Evolutionary conservation across 2,888 invertebrate species (phyloP), one percentile per base, ranked within the genome.

Genomic region (Platycnemis pennipes): DNA sequence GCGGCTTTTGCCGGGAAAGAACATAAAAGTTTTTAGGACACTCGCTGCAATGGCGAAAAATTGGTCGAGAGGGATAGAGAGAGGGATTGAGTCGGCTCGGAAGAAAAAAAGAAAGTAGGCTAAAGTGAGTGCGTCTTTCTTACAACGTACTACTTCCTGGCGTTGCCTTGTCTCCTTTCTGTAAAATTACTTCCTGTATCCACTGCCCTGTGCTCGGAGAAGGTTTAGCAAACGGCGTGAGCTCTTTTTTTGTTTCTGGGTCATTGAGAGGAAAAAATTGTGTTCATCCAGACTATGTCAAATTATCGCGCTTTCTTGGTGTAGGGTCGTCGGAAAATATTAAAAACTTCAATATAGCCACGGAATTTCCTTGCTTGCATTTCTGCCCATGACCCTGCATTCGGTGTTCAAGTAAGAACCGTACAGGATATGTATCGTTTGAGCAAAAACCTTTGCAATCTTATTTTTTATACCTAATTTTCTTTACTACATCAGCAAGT

Each of bases 1-100:
- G 77, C 77, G 77, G 77, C 31, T 37, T 56, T 37, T 31, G 11
- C 31, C 2, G 77, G 77, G 11, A 77, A 77, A 77, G 77, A 77
- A 77, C 77, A 77, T 77, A 37, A 77, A 77, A 69, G 69, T 69
- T 77, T 63, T 77, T 77, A 77, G 77, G 77, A 77, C 37, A 37
- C 77, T 37, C 31, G 37, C 77, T 31, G 77, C 77, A n/a, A 37
- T 77, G 37, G 77, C 77, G 77, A 37, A 77, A 77, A 77, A 77
- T 77, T 77, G 77, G 37, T 22, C 19, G 77, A 69, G 69, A 31
- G 69, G 7, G 22, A 56, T 56, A 22, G 69, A n/a, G 69, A 11
- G 8, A n/a, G 26, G n/a, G 31, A 77, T 31, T 77, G 11, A 37
- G 77, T 37, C 26, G 77, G 77, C n/a, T 77, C 4, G 37, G 37